Conservation (phyloP, 2,113 vertebrate genomes). For the Drymodes brunneopygia region DNA sequence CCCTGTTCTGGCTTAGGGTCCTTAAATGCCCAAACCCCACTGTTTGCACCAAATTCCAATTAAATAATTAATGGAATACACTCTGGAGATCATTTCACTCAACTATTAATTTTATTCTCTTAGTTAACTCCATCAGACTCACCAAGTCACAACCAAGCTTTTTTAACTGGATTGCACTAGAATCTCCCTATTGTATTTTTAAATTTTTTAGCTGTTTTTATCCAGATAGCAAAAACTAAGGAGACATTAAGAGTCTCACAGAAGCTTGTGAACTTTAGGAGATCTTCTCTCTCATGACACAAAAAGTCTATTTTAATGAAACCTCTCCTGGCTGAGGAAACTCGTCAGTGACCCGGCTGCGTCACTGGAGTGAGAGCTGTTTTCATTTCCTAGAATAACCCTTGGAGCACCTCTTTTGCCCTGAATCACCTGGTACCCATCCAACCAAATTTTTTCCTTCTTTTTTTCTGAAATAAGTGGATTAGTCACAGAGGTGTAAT, state of each 20-base stretch:
- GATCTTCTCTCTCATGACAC: not conserved
- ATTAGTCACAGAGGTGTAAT: not conserved
- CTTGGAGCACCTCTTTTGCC: not conserved
- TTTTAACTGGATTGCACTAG: not conserved
- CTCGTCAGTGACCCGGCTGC: fast-evolving
- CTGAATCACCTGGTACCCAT: not conserved
- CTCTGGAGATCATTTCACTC: not conserved
- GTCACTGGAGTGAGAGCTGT: not conserved
- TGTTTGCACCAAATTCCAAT: not conserved
- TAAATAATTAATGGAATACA: not conserved
- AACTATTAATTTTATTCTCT: not conserved
- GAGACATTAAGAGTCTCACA: not conserved
- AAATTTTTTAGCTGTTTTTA: not conserved
- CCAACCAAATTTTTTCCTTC: not conserved
- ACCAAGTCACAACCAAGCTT: not conserved
- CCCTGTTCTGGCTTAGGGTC: not conserved
- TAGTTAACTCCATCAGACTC: not conserved
- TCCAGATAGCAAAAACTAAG: not conserved
- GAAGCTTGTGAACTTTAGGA: not conserved
- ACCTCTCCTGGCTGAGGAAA: not conserved
- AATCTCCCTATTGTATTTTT: not conserved
- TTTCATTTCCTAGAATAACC: not conserved
- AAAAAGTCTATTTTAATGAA: not conserved
- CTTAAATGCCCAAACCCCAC: not conserved
- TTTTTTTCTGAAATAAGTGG: not conserved